Percentiles rank a stretch among this genome's conserved stretches.
These are phyloP conservation scores for Drosophila serrata DNA, from an alignment of 1,140 invertebrate species.

Conservation along the genomic window DNA sequence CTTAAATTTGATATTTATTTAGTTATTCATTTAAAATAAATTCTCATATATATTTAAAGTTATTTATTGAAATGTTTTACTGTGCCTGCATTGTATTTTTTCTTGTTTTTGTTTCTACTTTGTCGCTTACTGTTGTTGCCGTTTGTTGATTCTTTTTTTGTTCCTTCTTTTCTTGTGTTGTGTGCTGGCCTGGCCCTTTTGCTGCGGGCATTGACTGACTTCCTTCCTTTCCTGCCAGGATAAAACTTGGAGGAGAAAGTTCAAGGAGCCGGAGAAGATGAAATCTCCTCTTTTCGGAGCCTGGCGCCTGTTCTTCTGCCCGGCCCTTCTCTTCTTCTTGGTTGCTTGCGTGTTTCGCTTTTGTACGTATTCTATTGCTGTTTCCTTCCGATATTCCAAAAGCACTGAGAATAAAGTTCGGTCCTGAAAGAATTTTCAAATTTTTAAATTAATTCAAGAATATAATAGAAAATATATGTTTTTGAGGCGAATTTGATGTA, in stretches of 20 bases:
- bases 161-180: not conserved
- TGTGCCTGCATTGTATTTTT: conserved; percentile 46
- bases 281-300: conserved; percentile 44
- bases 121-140: conserved; percentile 69
- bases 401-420: conserved; percentile 2
- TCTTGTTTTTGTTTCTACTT: conserved; percentile 75
- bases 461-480: too few species aligned
- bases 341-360: conserved; percentile 67
- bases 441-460: too few species aligned
- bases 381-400: conserved; percentile 73
- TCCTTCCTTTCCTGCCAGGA: conserved; percentile 60
- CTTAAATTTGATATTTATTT: not conserved
- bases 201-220: conserved; percentile 81
- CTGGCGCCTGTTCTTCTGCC: conserved; percentile 44
- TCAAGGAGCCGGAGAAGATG: conserved; percentile 28
- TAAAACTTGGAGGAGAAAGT: conserved; percentile 11
- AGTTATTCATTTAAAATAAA: not conserved
- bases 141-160: conserved; percentile 45
- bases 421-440: too few species aligned
- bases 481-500: too few species aligned
- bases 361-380: conserved; percentile 74
- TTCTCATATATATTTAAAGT: not conserved
- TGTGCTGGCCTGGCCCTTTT: conserved; percentile 48
- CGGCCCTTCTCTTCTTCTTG: conserved; percentile 12
- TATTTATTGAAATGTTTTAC: not conserved